Conservation (phyloP, 2,888 invertebrate species). For the Octodonta nipae region DNA sequence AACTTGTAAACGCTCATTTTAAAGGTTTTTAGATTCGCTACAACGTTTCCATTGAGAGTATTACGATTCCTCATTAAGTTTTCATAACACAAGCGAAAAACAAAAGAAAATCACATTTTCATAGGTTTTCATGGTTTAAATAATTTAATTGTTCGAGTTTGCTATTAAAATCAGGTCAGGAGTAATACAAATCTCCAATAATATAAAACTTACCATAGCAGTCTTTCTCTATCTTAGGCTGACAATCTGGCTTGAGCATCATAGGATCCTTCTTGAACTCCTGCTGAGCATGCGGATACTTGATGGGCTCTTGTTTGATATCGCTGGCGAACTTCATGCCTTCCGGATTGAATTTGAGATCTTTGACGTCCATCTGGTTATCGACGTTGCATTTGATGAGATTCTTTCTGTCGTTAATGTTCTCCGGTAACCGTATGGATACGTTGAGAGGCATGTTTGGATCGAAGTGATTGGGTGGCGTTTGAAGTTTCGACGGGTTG, state of each 20-base stretch:
- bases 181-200: no score
- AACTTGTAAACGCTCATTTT: no score
- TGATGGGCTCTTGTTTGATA: background rate
- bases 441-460: constrained; percentile 32
- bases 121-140: no score
- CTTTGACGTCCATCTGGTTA: constrained; percentile 20
- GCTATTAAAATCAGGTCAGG: no score
- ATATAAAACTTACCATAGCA: no score
- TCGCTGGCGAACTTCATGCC: constrained; percentile 17
- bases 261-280: constrained; percentile 20
- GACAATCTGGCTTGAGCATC: constrained; percentile 21
- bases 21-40: no score
- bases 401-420: constrained; percentile 34
- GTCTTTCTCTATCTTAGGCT: constrained; percentile 9
- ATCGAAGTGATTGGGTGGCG: constrained; percentile 11
- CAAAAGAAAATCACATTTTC: no score
- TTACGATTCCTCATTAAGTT: no score
- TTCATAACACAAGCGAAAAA: no score
- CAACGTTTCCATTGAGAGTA: no score
- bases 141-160: no score
- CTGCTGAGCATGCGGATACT: constrained; percentile 2
- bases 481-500: constrained; percentile 6
- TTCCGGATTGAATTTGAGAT: constrained; percentile 20
- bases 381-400: constrained; percentile 31
- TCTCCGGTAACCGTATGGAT: constrained; percentile 33